Percentiles rank a stretch among this genome's conserved stretches.
These are phyloP conservation scores for Nowickia ferox DNA, from an alignment of 2,888 invertebrate genomes.

Conservation along the genomic window DNA sequence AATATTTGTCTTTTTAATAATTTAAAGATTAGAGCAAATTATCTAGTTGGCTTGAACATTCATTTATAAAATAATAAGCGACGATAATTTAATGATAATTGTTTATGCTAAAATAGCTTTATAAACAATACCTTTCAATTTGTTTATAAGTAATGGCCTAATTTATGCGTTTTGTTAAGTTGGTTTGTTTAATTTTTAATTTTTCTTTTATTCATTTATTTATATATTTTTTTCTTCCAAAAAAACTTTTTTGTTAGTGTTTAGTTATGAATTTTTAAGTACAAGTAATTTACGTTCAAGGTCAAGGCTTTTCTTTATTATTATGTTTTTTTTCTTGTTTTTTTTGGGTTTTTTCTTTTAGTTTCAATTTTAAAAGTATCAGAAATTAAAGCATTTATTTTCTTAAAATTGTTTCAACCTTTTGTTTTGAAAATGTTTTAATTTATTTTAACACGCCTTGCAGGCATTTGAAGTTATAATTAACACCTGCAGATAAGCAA, in stretches of 20 bases:
- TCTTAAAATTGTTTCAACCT: not conserved
- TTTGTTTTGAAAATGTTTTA: conserved; percentile 8
- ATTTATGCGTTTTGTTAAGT: conserved; percentile 33
- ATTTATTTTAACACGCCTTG: conserved; percentile 4
- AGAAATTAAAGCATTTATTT: not conserved
- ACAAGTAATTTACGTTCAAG: conserved; percentile 37
- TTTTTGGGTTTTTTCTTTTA: not conserved
- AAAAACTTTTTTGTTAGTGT: conserved; percentile 4
- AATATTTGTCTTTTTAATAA: not conserved
- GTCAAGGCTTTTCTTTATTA: conserved; percentile 47
- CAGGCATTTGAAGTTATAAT: not conserved
- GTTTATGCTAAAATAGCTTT: not conserved
- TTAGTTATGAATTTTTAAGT: not conserved
- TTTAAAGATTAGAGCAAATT: not conserved
- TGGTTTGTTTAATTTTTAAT: not conserved
- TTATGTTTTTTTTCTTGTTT: not conserved
- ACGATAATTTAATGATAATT: conserved; percentile 1
- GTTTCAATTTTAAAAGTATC: not conserved
- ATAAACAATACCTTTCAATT: conserved; percentile 39
- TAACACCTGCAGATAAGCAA: not conserved
- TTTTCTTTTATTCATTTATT: conserved; percentile 20
- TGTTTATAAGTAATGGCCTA: conserved; percentile 37
- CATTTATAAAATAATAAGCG: not conserved
- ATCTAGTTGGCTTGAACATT: not conserved
- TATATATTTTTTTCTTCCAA: not conserved